Evolutionary conservation across 2,113 vertebrate genomes (phyloP), one percentile per base, ranked within the genome.

Genomic region (Eclectus roratus): DNA sequence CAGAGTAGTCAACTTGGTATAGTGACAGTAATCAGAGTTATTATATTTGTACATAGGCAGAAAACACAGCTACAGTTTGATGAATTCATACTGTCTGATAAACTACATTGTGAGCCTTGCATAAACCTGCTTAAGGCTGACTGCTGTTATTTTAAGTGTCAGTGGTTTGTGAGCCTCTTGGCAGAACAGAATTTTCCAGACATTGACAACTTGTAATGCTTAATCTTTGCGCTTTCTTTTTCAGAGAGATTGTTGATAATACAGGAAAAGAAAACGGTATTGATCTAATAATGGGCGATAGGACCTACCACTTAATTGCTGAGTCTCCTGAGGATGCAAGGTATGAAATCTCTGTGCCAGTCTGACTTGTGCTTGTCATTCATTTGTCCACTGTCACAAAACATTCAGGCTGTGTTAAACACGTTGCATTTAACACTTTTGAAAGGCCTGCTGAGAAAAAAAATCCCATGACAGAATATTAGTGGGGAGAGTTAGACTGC

Each of bases 271-370:
- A 99, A 97, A 99, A 99, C 0, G 99, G 99, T 25, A 99, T 99
- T 53, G 98, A 99, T 81, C 98, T 99, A 18, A 96, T 99, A 70
- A 98, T 99, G 98, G 96, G 97, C 2, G 99, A 99, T 19, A 98
- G 99, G 80, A 99, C 98, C 9, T 99, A 99, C 96, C 99, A 99
- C 55, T 98, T 99, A 94, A 99, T 99, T n/a, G 99, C 99, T 0
- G 99, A 99, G 81, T 99, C 98, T 17, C 98, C 99, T 0, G 99
- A 99, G 89, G 99, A 99, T 24, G 99, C 99, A 95, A 99, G 99
- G 99, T 99, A 94, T 89, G 96, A 43, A 33, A 5, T 4, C 33
- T 81, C 55, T 39, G 0, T 56, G 61, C 33, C 23, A 5, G 64
- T 79, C 35, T 53, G 17, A 17, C 9, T 55, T 39, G 1, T 15